Evolutionary conservation across 2,113 vertebrate genomes (phyloP).

Genomic region (Scolopax mira): DNA sequence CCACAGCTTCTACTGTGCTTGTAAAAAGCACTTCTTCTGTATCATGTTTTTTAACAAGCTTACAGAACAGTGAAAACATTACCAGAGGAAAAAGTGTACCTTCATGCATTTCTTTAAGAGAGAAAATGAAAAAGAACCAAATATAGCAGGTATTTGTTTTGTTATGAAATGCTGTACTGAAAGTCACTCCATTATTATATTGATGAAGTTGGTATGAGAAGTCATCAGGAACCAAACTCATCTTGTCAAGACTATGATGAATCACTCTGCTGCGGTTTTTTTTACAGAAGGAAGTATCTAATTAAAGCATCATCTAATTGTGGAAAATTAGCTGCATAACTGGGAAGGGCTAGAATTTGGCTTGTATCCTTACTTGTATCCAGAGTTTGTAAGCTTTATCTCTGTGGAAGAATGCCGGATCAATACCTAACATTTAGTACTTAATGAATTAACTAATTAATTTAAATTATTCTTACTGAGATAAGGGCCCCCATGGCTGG

Average conservation of each 20-base stretch:
- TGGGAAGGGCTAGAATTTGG: background rate
- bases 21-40: background rate
- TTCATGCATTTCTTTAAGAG: background rate
- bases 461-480: constrained; percentile 61
- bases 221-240: background rate
- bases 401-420: background rate
- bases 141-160: background rate
- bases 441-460: background rate
- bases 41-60: background rate
- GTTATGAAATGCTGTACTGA: background rate
- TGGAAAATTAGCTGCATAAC: background rate
- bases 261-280: background rate
- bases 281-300: background rate
- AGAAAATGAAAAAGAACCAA: background rate
- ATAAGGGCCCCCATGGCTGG: constrained; percentile 6
- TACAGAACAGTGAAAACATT: background rate
- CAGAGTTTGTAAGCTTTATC: background rate
- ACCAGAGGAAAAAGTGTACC: background rate
- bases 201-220: background rate
- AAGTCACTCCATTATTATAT: background rate
- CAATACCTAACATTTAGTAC: background rate
- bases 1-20: background rate
- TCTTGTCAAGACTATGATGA: background rate
- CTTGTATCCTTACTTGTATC: background rate
- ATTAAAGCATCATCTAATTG: background rate